Evolutionary conservation across 2,113 vertebrate genomes (phyloP).

Genomic region (Oreochromis aureus): DNA sequence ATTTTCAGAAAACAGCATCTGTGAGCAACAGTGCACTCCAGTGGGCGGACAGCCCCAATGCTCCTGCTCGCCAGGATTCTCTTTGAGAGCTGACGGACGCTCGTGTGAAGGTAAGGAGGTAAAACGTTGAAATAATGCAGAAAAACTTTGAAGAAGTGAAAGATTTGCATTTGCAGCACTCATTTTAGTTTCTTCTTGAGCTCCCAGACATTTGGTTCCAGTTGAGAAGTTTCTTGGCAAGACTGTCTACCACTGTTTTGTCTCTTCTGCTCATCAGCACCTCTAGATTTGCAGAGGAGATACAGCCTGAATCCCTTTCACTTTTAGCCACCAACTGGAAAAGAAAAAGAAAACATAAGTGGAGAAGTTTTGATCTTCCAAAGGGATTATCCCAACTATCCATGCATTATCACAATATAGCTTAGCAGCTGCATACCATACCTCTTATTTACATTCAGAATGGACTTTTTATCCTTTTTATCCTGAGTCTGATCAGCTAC

Average conservation of each 20-base stretch:
- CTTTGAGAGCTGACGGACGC: conserved; percentile 73
- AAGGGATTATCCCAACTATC: conserved; percentile 8
- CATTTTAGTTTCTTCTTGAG: background rate
- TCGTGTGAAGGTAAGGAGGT: conserved; percentile 81
- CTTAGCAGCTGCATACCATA: background rate
- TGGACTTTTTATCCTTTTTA: background rate
- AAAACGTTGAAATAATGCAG: background rate
- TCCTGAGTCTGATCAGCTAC: background rate
- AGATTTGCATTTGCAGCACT: background rate
- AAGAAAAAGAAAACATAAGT: background rate
- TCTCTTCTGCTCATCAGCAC: conserved; percentile 33
- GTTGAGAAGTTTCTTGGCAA: conserved; percentile 14
- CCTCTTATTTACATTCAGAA: background rate
- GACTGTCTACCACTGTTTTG: conserved; percentile 1
- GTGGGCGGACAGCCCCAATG: conserved; percentile 70
- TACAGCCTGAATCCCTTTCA: conserved; percentile 29
- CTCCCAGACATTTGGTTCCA: conserved; percentile 25
- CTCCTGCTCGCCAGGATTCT: conserved; percentile 81
- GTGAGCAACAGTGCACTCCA: conserved; percentile 79
- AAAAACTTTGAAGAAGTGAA: background rate
- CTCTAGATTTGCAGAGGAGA: conserved; percentile 39
- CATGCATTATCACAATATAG: conserved; percentile 11
- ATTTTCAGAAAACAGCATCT: conserved; percentile 75
- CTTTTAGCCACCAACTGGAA: conserved; percentile 3
- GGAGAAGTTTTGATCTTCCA: background rate